A percentile compares a stretch with the other conserved stretches of the same genome.
Conservation (phyloP, 2,113 vertebrate genomes). For the Tachycineta bicolor region DNA sequence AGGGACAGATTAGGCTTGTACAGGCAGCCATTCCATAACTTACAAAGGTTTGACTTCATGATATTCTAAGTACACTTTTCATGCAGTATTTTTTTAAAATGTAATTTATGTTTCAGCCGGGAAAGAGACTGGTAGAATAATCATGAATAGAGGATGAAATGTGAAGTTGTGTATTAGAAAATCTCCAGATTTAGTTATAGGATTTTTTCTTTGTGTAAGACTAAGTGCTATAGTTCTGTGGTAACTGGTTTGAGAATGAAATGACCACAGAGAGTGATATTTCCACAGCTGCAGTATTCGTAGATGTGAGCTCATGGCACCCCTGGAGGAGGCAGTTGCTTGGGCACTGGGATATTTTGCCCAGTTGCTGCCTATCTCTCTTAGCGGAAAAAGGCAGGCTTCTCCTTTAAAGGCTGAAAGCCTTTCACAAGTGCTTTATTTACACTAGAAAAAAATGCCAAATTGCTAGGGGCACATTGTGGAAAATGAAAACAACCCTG, state of each 20-base stretch:
- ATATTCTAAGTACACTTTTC: background rate
- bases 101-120: background rate
- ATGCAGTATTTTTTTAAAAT: background rate
- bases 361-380: background rate
- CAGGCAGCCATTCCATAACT: background rate
- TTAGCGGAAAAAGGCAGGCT: background rate
- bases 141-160: background rate
- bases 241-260: background rate
- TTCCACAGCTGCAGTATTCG: fast-evolving
- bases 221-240: background rate
- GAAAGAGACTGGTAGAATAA: background rate
- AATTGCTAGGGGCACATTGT: background rate
- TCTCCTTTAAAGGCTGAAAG: background rate
- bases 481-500: slow-evolving; percentile 17
- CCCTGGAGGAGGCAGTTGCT: background rate
- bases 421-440: slow-evolving; percentile 5
- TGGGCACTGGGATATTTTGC: background rate
- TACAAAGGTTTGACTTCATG: background rate
- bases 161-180: background rate
- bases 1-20: background rate
- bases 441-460: background rate
- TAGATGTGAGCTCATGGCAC: background rate
- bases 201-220: background rate
- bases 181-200: background rate
- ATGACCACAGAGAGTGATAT: background rate